Evolutionary conservation across 2,797 vertebrate species (phyloP), one percentile per base, ranked within the genome.

Genomic region (Semaprochilodus insignis): DNA sequence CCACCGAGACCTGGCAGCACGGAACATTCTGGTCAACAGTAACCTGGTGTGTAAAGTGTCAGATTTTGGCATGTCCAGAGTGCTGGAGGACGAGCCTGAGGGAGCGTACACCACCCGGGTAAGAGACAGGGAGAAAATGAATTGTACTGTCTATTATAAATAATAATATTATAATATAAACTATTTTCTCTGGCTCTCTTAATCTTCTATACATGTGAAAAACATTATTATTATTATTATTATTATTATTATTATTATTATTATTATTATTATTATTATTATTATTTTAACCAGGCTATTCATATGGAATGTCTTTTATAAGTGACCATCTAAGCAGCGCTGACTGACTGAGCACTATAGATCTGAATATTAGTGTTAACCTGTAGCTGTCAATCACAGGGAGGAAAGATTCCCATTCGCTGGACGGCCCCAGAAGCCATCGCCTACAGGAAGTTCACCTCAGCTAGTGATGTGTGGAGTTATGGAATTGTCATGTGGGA

Each of bases 401-500:
- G 98, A 75, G 97, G 98, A 75, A 99, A 99, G 93, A 99, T 99
- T 88, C 97, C 98, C 44, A 99, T 99, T 91, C 95, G 98, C 89
- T 99, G 98, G 98, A 99, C 98, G 0, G 98, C 98, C 0, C 98
- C 98, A 0, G 98, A 99, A 94, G 97, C 98, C 82, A 99, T 99
- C 73, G 97, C 97, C 27, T 99, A 99, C 92, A 96, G 97, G 89
- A 98, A 98, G 91, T 99, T 99, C 93, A 98, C 97, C 69, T 98
- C 98, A 0, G 96, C 98, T 51, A 98, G 97, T 82, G 98, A 99
- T 27, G 98, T 99, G 73, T 99, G 98, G 98, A 99, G 98, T 93
- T 99, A 99, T 0, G 97, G 97, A 84, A 97, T 99, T 4, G 97
- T 99, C 90, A 99, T 99, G 97, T 99, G 97, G 97, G 97, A 99